Evolutionary conservation across 2,888 invertebrate species (phyloP), one percentile per base, ranked within the genome.

Genomic region (Cylloceria caligata): DNA sequence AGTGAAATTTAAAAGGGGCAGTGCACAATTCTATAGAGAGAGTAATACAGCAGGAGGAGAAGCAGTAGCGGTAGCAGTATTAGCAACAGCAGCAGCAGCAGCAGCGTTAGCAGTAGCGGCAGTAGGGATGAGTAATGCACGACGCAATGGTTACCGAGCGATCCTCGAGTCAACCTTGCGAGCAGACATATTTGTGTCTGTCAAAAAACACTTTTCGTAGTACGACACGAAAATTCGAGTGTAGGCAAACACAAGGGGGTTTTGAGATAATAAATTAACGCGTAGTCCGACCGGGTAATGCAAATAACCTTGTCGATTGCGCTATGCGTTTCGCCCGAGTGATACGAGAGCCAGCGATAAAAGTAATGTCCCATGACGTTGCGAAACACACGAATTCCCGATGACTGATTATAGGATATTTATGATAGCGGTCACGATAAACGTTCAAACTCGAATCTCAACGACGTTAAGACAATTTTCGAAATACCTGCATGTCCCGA

Each of bases 401-500:
- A 21, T 2, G 13, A 27, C 45, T 39, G 3, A 24, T 11, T 42
- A 5, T 36, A 24, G 45, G 34, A 21, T 57, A 27, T n/a, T 7
- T 13, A n/a, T 42, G 24, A 7, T 19, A 16, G 16, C 19, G 21
- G 30, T 2, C 16, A 30, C 57, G 16, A 30, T 27, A 11, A 49
- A 21, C 21, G 3, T 24, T 4, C 13, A 1, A 52, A 13, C 52
- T 52, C 11, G 3, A 30, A 30, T 36, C 19, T 24, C 3, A 16
- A 67, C 39, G 24, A 55, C 3, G 34, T 69, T 62, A 39, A 30
- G 47, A 36, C 9, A 21, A 81, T 62, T 52, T 85, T 85, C 76
- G 74, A 88, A 88, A 64, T 92, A 92, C 92, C 92, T 92, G 92
- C 92, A 92, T 92, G 88, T 90, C 92, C 90, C 91, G 92, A 92